Evolutionary conservation across 30 jellyfish, hydroid and myxozoan genomes (phyloP).

Genomic region (Chrysaora quinquecirrha): DNA sequence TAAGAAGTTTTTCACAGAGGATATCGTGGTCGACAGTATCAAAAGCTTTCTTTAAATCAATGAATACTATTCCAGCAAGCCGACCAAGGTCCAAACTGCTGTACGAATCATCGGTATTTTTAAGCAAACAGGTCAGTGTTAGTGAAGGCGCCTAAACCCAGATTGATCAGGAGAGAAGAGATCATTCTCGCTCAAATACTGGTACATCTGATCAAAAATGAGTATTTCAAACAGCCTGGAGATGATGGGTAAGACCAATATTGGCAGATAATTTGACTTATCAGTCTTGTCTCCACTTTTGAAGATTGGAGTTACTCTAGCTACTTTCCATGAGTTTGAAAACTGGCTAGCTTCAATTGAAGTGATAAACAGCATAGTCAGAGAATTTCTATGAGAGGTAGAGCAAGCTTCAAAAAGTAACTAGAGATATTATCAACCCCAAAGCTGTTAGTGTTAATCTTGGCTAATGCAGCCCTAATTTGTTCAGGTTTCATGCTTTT

Average conservation of each 20-base stretch:
- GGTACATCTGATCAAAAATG: not conserved
- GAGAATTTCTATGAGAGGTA: not conserved
- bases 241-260: not conserved
- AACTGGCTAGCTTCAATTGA: not conserved
- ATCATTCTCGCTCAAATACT: not conserved
- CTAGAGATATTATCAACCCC: conserved; percentile 5
- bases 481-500: not conserved
- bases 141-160: too few species aligned
- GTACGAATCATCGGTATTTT: too few species aligned
- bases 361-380: not conserved
- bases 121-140: too few species aligned
- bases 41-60: too few species aligned
- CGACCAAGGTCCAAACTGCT: too few species aligned
- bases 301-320: conserved; percentile 2
- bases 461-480: conserved; percentile 13
- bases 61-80: too few species aligned
- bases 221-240: not conserved
- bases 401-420: too few species aligned
- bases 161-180: conserved; percentile 4
- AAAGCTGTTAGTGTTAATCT: not conserved
- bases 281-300: conserved; percentile 2
- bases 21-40: too few species aligned
- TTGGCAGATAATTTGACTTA: not conserved
- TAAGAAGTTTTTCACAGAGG: too few species aligned
- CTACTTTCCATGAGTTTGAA: not conserved